Evolutionary conservation across 2,888 invertebrate genomes (phyloP).

Genomic region (Laothoe populi): DNA sequence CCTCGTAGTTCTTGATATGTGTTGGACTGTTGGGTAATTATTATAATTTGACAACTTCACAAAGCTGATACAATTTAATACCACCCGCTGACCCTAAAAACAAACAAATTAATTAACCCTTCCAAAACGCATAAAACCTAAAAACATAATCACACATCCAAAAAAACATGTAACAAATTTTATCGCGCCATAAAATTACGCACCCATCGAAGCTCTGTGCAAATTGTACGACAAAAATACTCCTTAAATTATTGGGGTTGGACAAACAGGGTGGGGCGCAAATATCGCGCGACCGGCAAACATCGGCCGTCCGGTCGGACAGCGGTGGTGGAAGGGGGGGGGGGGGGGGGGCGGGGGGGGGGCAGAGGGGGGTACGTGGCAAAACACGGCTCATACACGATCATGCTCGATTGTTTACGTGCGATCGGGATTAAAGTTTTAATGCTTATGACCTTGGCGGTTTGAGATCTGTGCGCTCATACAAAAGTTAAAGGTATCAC

Average conservation of each 20-base stretch:
- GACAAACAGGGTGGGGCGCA: conserved; percentile 54
- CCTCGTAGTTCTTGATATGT: too few species aligned
- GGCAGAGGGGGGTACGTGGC: conserved; percentile 42
- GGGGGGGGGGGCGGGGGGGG: conserved; percentile 44
- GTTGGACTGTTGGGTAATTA: too few species aligned
- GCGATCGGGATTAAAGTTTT: background rate
- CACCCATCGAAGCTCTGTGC: conserved; percentile 48
- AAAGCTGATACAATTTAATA: background rate
- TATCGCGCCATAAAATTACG: conserved; percentile 54
- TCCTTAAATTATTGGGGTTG: conserved; percentile 69
- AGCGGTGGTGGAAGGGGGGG: conserved; percentile 45
- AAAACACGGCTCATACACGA: conserved; percentile 29
- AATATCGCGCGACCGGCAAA: conserved; percentile 58
- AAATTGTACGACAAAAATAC: conserved; percentile 63
- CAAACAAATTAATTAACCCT: background rate
- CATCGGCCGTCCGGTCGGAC: conserved; percentile 47
- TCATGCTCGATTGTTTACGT: conserved; percentile 13
- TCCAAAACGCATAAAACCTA: background rate
- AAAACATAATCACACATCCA: conserved; percentile 31
- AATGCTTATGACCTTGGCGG: background rate
- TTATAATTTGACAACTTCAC: background rate
- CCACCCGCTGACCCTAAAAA: background rate
- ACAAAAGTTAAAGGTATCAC: too few species aligned
- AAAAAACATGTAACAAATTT: conserved; percentile 52
- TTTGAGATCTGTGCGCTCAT: too few species aligned